A percentile compares a stretch with the other conserved stretches of the same genome.
Evolutionary conservation across 2,113 vertebrate genomes (phyloP).

Genomic region (Lamprotornis superbus): DNA sequence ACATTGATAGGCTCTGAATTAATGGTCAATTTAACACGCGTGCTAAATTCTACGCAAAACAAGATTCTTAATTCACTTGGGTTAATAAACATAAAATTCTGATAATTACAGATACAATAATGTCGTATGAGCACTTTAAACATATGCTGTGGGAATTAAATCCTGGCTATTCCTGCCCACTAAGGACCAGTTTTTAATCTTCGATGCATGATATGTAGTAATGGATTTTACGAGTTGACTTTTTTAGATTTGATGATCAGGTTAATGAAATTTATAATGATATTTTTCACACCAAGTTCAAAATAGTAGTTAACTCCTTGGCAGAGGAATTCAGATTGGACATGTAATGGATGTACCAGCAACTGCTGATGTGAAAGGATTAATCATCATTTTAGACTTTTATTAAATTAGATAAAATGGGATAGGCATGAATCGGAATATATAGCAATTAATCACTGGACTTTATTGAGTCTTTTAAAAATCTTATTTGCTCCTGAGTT

Average conservation of each 20-base stretch:
- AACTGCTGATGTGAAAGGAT: constrained; percentile 59
- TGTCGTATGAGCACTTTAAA: constrained; percentile 65
- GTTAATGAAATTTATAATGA: constrained; percentile 71
- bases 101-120: constrained; percentile 73
- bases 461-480: constrained; percentile 61
- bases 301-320: constrained; percentile 69
- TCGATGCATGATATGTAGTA: constrained; percentile 69
- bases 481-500: constrained; percentile 52
- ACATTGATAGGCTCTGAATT: constrained; percentile 34
- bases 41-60: constrained; percentile 57
- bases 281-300: constrained; percentile 70
- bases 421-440: constrained; percentile 66
- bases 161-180: constrained; percentile 65
- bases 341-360: constrained; percentile 62
- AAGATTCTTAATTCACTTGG: constrained; percentile 66
- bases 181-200: constrained; percentile 69
- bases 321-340: constrained; percentile 65
- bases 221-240: constrained; percentile 72
- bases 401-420: constrained; percentile 70
- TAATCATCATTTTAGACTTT: constrained; percentile 69
- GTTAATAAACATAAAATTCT: constrained; percentile 72
- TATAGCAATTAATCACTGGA: constrained; percentile 56
- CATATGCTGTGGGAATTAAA: constrained; percentile 71
- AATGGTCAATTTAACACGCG: constrained; percentile 58
- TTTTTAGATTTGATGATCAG: constrained; percentile 69